phyloP scores from a whole-genome alignment of 2,797 vertebrate species.

The Cephalopachus bancanus region DNA sequence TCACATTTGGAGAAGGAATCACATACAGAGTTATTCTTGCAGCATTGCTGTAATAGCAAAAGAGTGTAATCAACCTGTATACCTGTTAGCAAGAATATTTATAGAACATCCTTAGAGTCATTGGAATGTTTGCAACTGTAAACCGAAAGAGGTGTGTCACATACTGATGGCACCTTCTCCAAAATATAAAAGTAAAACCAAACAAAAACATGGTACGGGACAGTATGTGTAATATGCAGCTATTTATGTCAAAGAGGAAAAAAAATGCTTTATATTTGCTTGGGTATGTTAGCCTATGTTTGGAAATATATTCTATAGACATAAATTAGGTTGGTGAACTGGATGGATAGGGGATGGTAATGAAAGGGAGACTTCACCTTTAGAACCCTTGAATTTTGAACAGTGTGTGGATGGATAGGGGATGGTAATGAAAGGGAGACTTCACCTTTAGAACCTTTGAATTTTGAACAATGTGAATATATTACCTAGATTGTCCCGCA shows the following conservation, averaged over 20 bases:
- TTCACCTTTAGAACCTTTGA: not conserved
- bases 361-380: not conserved
- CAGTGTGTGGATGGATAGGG: not conserved
- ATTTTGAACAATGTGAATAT: not conserved
- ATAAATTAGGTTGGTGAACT: not conserved
- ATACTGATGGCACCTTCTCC: not conserved
- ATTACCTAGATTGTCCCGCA: not conserved
- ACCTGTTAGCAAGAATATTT: not conserved
- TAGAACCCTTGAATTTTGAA: not conserved
- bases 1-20: slow-evolving; percentile 7
- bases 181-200: not conserved
- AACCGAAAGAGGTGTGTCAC: not conserved
- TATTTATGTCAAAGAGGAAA: not conserved
- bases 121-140: not conserved
- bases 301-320: not conserved
- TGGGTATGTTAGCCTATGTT: not conserved
- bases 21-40: not conserved
- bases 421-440: not conserved
- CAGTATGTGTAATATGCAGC: not conserved
- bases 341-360: not conserved
- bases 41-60: not conserved
- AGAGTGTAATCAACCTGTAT: not conserved
- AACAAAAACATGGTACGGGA: not conserved
- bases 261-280: not conserved
- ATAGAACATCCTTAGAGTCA: not conserved